A percentile compares a stretch with the other conserved stretches of the same genome.
Evolutionary conservation across 30 jellyfish, hydroid and myxozoan species (phyloP).

Genomic region (Catostylus mosaicus): DNA sequence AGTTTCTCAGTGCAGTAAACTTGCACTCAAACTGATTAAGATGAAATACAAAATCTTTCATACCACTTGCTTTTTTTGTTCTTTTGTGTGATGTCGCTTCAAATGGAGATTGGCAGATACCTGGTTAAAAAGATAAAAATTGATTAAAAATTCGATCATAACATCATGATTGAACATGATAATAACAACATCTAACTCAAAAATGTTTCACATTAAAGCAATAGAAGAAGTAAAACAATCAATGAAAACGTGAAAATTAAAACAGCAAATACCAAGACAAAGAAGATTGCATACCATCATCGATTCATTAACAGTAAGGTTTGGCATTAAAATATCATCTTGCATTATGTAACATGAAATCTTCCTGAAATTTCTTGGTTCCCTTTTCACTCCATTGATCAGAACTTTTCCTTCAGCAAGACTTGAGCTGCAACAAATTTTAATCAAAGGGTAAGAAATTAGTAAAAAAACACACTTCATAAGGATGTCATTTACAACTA

Average conservation of each 20-base stretch:
- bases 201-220: too few relatives aligned
- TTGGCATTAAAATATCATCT: conserved; percentile 96
- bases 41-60: too few relatives aligned
- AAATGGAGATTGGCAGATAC: conserved; percentile 94
- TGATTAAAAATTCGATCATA: too few relatives aligned
- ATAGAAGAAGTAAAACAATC: too few relatives aligned
- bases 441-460: not conserved
- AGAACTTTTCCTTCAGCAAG: conserved; percentile 89
- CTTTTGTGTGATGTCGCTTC: conserved; percentile 63
- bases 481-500: too few relatives aligned
- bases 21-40: not conserved
- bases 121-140: conserved; percentile 32
- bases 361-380: conserved; percentile 88
- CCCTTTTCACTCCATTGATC: conserved; percentile 89
- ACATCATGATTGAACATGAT: too few relatives aligned
- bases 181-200: too few relatives aligned
- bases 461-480: not conserved
- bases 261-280: too few relatives aligned
- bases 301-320: conserved; percentile 92
- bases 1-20: too few relatives aligned
- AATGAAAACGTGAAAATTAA: too few relatives aligned
- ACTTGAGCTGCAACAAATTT: conserved; percentile 54
- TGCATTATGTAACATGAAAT: conserved; percentile 96
- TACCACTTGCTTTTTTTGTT: conserved; percentile 85
- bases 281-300: conserved; percentile 92